Base-by-base conservation (phyloP, 2,797 vertebrate genomes). In the Brotula barbata region DNA sequence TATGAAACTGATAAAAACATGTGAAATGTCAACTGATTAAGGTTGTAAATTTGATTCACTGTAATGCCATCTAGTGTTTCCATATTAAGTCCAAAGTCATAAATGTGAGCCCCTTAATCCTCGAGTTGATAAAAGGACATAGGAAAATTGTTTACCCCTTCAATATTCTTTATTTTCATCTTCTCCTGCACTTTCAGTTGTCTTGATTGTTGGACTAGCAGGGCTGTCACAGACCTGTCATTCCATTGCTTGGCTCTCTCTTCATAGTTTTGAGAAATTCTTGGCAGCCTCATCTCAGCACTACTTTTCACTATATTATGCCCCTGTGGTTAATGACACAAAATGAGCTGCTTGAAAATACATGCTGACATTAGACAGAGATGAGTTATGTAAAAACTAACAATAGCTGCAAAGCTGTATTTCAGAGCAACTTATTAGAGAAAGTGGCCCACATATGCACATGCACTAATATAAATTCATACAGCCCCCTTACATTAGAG, bases 201-300 rank as follows among this genome's bases (percentile, higher is more conserved):
- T 63, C 81, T 89, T 72, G 88, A 86, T 34, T 89, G 73, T 46
- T 92, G 87, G 66, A 78, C 76, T 58, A 83, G 70, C 46, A 67
- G 73, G 10, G 62, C 69, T 52, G 0, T 22, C 71, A 62, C 58
- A 42, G 87, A 68, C 53, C 79, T 90, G 53, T 85, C 73, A 40
- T 83, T 85, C 72, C 75, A 22, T 12, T 81, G 69, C 56, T 88
- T 90, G 14, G 68, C 78, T 87, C 86, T 91, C 44, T 83, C 76
- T 71, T 93, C 85, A 73, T 92, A 93, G 54, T 60, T 84, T 47
- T 90, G 80, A 43, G 91, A 88, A 42, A 95, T 89, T 37, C 89
- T 86, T 77, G 89, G 89, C 61, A 95, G 89, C 58, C 87, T 89
- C 47, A 92, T 58, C 40, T 96, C 91, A 17, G 86, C 71, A 57